Conservation (phyloP, 2,888 invertebrate species). For the Oscheius sp. region DNA sequence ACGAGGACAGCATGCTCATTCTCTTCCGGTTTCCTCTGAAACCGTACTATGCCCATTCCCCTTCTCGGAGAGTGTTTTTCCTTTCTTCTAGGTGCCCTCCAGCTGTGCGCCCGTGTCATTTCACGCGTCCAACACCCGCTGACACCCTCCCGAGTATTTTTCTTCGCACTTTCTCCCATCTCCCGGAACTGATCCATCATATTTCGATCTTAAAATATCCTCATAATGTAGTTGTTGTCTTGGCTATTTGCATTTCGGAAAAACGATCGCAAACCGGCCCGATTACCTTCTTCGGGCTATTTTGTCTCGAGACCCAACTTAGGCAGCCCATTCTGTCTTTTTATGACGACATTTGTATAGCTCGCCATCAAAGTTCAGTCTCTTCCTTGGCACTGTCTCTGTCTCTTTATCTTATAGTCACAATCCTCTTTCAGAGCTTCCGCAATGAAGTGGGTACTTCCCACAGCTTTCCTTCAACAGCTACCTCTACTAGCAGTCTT, state of each 20-base stretch:
- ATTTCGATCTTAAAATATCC: too few species aligned
- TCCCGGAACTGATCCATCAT: too few species aligned
- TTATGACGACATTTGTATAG: too few species aligned
- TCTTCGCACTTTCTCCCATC: neutral
- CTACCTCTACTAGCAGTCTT: conserved; percentile 47
- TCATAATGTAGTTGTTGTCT: too few species aligned
- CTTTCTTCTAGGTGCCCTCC: conserved; percentile 12
- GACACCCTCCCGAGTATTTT: conserved; percentile 5
- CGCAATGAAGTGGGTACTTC: conserved; percentile 28
- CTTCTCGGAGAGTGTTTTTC: neutral
- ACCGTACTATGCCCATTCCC: neutral
- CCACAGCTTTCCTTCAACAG: conserved; percentile 39
- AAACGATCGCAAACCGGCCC: conserved; percentile 15
- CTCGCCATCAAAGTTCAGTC: too few species aligned
- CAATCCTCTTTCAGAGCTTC: conserved; percentile 27
- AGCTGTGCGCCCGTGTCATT: conserved; percentile 10
- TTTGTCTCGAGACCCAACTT: conserved; percentile 1
- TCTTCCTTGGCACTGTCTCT: neutral
- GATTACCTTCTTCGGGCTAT: conserved; percentile 15
- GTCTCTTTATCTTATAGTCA: conserved; percentile 29
- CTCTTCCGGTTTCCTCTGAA: neutral
- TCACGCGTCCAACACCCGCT: neutral
- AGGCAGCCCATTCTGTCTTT: too few species aligned
- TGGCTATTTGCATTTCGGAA: too few species aligned
- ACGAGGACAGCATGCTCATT: neutral